Evolutionary conservation across 2,113 vertebrate species (phyloP).

Genomic region (Leptobrachium ailaonicum): DNA sequence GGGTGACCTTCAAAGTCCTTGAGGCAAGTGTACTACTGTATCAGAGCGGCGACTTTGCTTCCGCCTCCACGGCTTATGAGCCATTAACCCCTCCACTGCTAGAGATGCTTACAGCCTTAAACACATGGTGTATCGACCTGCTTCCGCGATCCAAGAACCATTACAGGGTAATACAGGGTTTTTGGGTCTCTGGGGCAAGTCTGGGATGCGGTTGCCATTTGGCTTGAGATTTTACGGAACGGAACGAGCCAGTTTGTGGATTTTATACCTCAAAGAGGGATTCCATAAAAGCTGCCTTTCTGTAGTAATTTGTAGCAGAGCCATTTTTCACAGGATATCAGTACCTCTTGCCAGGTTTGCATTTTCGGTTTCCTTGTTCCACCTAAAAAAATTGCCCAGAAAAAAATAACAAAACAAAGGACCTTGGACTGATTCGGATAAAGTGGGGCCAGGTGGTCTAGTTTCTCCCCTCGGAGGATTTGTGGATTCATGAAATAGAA

Average conservation of each 20-base stretch:
- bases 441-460: conserved; percentile 32
- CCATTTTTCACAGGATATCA: conserved; percentile 15
- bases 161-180: background rate
- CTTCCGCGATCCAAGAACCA: background rate
- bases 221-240: background rate
- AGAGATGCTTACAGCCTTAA: background rate
- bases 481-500: conserved; percentile 16
- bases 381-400: conserved; percentile 1
- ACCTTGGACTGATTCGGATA: conserved; percentile 3
- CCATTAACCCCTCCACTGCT: conserved; percentile 25
- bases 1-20: conserved; percentile 50
- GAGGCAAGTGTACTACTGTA: conserved; percentile 44
- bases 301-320: conserved; percentile 17
- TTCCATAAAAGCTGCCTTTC: background rate
- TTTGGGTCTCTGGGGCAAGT: background rate
- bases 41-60: conserved; percentile 33
- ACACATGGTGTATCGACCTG: background rate
- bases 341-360: conserved; percentile 5
- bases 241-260: background rate
- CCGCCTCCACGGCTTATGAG: conserved; percentile 21
- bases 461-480: conserved; percentile 1
- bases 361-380: conserved; percentile 25
- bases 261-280: conserved; percentile 4
- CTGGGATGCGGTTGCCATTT: background rate
- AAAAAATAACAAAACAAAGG: too few relatives aligned